phyloP scores from a whole-genome alignment of 2,113 vertebrate species.

The Morone chrysops region DNA sequence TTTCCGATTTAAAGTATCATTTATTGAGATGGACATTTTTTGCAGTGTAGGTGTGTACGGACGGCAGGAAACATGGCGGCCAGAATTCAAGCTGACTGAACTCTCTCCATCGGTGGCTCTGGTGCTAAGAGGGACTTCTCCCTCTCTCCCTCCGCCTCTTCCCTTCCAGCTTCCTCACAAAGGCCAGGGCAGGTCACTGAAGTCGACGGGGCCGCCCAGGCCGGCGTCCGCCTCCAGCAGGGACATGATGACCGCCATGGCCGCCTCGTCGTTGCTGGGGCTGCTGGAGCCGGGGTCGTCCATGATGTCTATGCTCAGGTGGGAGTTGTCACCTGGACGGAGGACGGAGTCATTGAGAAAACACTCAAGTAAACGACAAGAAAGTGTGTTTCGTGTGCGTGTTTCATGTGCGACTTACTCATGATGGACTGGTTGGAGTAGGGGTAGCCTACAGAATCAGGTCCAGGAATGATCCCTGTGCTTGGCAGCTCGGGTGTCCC shows the following conservation, averaged over 20 bases:
- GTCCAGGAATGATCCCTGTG: slow-evolving; percentile 89
- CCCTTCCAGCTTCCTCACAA: slow-evolving; percentile 84
- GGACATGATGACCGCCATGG: slow-evolving; percentile 99
- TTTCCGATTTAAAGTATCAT: background rate
- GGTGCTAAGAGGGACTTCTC: slow-evolving; percentile 6
- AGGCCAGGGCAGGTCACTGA: slow-evolving; percentile 99
- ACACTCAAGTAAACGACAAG: fast-evolving
- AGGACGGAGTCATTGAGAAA: background rate
- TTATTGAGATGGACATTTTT: slow-evolving; percentile 37
- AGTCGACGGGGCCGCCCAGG: slow-evolving; percentile 97
- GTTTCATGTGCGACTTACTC: slow-evolving; percentile 84
- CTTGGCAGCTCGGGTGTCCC: slow-evolving; percentile 93
- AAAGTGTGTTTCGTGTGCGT: background rate
- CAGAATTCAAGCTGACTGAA: slow-evolving; percentile 15
- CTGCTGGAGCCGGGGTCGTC: slow-evolving; percentile 98
- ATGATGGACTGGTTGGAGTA: slow-evolving; percentile 97
- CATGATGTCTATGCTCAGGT: slow-evolving; percentile 96
- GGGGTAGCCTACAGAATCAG: slow-evolving; percentile 94
- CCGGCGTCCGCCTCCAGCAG: slow-evolving; percentile 98
- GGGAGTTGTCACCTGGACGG: slow-evolving; percentile 92
- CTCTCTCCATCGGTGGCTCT: slow-evolving; percentile 56
- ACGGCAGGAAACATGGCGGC: slow-evolving; percentile 33
- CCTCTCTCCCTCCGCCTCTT: background rate
- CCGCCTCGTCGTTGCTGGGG: slow-evolving; percentile 97
- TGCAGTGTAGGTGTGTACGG: slow-evolving; percentile 40